Conservation (phyloP, 2,888 invertebrate species). For the Cybosia mesomella region DNA sequence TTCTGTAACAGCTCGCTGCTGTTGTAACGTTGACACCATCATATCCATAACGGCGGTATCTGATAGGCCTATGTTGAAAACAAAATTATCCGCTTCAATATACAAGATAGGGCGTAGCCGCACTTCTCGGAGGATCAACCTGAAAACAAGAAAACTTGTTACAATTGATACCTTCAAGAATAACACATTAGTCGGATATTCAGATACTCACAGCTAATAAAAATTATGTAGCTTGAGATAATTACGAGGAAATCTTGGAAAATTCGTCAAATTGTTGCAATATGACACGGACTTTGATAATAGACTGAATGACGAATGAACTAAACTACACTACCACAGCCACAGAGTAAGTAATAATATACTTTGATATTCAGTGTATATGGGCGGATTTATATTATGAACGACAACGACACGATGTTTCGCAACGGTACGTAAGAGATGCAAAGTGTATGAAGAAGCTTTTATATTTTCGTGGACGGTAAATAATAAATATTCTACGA, state of each 20-base stretch:
- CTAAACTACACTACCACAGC: neutral
- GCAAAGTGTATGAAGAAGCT: too few relatives aligned
- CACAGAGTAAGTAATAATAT: too few relatives aligned
- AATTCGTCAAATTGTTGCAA: neutral
- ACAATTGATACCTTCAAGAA: neutral
- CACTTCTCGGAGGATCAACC: conserved; percentile 50
- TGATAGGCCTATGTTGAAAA: conserved; percentile 94
- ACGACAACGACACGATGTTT: too few relatives aligned
- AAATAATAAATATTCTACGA: too few relatives aligned
- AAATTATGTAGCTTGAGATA: neutral
- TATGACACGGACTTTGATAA: neutral
- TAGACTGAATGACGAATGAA: neutral
- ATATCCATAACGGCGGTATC: conserved; percentile 96
- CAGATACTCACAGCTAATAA: neutral
- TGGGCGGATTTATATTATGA: too few relatives aligned
- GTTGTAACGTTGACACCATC: conserved; percentile 97
- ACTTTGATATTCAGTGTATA: too few relatives aligned
- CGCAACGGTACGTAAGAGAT: too few relatives aligned
- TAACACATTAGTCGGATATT: neutral
- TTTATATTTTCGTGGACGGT: too few relatives aligned
- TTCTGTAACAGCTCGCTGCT: conserved; percentile 97
- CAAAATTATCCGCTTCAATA: conserved; percentile 71
- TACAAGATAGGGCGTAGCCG: conserved; percentile 82
- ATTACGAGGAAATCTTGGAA: neutral
- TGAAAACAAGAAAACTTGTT: conserved; percentile 43